A percentile compares a stretch with the other conserved stretches of the same genome.
These are phyloP conservation scores for Rissa tridactyla DNA, from an alignment of 2,113 vertebrate species.

Conservation along the genomic window DNA sequence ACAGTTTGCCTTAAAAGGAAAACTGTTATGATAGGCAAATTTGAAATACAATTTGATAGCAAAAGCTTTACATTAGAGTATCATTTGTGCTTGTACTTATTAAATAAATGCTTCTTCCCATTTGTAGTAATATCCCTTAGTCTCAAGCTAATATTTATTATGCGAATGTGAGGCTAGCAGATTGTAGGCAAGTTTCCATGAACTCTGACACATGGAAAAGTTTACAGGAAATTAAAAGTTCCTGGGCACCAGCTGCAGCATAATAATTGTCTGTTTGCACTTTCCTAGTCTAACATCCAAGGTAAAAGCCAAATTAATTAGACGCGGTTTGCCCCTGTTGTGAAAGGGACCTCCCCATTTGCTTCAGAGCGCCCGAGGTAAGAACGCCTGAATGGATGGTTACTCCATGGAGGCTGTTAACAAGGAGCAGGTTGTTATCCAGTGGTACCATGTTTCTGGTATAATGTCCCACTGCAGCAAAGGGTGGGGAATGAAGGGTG, in stretches of 20 bases:
- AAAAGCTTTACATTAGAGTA: neutral
- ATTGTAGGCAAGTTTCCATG: neutral
- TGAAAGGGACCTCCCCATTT: neutral
- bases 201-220: neutral
- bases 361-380: neutral
- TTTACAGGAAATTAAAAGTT: neutral
- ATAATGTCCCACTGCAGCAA: neutral
- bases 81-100: neutral
- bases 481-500: neutral
- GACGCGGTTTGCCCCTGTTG: fast-evolving
- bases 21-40: neutral
- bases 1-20: neutral
- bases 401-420: neutral
- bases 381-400: neutral
- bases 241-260: neutral
- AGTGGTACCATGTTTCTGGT: neutral
- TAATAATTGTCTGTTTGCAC: neutral
- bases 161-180: neutral
- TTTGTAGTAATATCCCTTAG: neutral
- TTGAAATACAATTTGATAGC: neutral
- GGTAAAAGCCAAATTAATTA: neutral
- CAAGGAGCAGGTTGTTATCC: neutral
- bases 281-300: neutral
- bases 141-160: neutral
- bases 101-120: neutral